Percentiles rank a stretch among this genome's conserved stretches.
Evolutionary conservation across 2,888 invertebrate species (phyloP).

Genomic region (Drosophila pegasa): DNA sequence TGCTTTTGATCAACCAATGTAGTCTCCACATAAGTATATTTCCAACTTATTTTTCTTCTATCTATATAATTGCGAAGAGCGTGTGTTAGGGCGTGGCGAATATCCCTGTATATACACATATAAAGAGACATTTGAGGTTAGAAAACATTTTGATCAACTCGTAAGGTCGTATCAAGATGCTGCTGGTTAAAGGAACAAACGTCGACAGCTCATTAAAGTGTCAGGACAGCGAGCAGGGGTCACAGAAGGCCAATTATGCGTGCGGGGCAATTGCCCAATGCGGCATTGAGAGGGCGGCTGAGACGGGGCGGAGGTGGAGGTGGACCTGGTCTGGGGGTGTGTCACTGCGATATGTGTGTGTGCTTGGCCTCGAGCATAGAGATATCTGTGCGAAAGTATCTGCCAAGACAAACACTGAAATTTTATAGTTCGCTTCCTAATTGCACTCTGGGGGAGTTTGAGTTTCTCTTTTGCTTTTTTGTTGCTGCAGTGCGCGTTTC

Average conservation of each 20-base stretch:
- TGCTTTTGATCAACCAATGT: no score
- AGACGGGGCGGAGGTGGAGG: not conserved
- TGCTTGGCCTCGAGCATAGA: conserved; percentile 39
- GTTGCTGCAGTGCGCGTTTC: conserved; percentile 21
- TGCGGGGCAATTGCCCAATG: conserved; percentile 56
- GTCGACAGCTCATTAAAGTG: conserved; percentile 67
- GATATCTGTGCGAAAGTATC: conserved; percentile 66
- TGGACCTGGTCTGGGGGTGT: conserved; percentile 9
- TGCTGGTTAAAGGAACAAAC: conserved; percentile 30
- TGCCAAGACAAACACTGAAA: conserved; percentile 79
- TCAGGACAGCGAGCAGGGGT: conserved; percentile 31
- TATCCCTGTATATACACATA: not conserved
- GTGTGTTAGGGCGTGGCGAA: not conserved
- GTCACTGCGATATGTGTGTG: conserved; percentile 26
- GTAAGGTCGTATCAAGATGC: conserved; percentile 27
- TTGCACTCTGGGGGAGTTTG: conserved; percentile 82
- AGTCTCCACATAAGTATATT: no score
- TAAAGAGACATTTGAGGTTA: not conserved
- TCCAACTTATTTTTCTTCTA: no score
- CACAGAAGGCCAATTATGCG: conserved; percentile 75
- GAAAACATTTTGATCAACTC: conserved; percentile 8
- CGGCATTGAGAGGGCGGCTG: conserved; percentile 2
- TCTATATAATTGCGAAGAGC: not conserved
- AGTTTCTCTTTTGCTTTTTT: conserved; percentile 29
- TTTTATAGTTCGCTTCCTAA: conserved; percentile 83